Conservation (phyloP, 2,113 vertebrate genomes). For the Ctenomys sociabilis region DNA sequence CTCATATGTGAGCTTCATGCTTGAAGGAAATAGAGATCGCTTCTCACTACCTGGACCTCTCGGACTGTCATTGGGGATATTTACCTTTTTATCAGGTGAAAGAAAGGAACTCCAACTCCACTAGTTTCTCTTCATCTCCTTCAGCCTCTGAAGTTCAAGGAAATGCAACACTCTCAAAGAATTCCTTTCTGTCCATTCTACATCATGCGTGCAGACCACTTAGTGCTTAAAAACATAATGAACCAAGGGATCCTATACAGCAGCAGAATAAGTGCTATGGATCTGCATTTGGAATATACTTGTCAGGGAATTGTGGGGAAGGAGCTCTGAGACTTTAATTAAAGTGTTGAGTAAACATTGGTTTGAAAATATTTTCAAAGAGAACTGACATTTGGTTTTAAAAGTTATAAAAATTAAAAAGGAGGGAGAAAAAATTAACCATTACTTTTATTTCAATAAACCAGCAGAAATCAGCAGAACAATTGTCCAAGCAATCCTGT, state of each 20-base stretch:
- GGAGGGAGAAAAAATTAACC: too few species aligned
- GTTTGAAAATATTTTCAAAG: background rate
- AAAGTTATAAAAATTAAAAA: too few species aligned
- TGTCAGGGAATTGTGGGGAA: background rate
- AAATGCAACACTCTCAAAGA: background rate
- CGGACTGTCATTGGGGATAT: background rate
- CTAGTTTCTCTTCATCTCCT: background rate
- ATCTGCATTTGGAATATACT: background rate
- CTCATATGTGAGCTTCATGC: rapidly evolving
- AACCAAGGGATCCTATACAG: background rate
- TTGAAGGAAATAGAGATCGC: background rate
- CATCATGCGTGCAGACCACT: too few species aligned
- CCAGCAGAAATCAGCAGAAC: too few species aligned
- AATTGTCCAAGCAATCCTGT: too few species aligned
- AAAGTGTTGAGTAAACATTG: background rate
- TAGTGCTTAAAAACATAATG: background rate
- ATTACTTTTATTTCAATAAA: too few species aligned
- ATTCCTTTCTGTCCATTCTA: too few species aligned
- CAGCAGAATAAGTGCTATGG: rapidly evolving
- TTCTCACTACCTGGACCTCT: background rate
- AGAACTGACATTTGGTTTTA: too few species aligned
- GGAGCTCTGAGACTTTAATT: background rate
- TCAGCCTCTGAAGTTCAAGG: background rate
- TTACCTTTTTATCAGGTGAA: background rate
- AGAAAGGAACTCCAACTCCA: background rate